Base-by-base conservation (phyloP, 2,888 invertebrate species). In the Petrophora chlorosata region DNA sequence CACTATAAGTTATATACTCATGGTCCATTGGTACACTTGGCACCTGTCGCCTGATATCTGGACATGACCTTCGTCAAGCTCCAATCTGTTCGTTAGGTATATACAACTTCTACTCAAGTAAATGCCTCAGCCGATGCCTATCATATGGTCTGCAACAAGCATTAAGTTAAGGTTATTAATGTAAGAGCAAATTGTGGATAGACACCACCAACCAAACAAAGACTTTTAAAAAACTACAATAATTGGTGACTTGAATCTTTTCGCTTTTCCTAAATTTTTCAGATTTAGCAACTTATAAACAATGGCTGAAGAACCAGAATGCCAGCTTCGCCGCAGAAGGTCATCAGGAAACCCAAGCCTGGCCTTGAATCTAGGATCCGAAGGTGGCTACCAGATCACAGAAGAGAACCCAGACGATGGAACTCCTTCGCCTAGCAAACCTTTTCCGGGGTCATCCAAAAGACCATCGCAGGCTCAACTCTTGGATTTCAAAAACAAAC, bases 401-500 rank as follows among this genome's bases (percentile, higher is more conserved):
- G 90, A 90, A 36, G 84, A 84, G 0, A 79, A 79, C 9, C 79
- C 85, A 3, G 78, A 72, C 26, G 73, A 72, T 39, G 88, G 82
- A 0, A 90, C 89, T 0, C 90, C 90, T 0, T 87, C 90, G 0
- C 89, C 89, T 0, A 76, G 85, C 57, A 79, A 77, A 50, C 67
- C 73, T 32, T 80, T 74, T 56, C 76, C 81, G 9, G 70, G 76
- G n/a, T 63, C 80, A 5, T 70, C 82, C 3, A 76, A 76, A 26
- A 59, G 69, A 29, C 74, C 69, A 3, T 73, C 78, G 16, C 75
- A 83, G 1, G 73, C 82, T 23, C 76, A 85, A 2, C 66, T 89
- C 5, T 64, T 79, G 10, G 87, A 90, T 40, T 91, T 84, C 62
- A 84, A 89, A 59, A 90, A 88, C 67, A 89, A 89, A 49, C 90